Conservation (phyloP, 2,797 vertebrate species). For the Sardinella longiceps region DNA sequence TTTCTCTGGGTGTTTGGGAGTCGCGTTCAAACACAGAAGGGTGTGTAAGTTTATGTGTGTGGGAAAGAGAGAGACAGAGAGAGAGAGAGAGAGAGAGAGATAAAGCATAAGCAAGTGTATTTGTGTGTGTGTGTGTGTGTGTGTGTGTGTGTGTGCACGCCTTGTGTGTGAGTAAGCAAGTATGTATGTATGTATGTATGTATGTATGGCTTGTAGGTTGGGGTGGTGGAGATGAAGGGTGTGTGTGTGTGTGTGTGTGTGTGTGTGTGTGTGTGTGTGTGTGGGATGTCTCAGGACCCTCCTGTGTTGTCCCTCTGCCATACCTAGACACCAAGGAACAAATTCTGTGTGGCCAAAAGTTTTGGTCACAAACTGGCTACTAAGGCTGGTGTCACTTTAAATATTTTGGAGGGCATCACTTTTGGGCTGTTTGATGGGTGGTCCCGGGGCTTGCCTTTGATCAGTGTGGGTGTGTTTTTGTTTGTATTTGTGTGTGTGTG, state of each 20-base stretch:
- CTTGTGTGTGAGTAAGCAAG: not conserved
- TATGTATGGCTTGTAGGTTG: too few relatives aligned
- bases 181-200: not conserved
- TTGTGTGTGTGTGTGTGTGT: constrained; percentile 43
- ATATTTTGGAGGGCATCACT: not conserved
- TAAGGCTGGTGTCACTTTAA: not conserved
- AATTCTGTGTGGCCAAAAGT: constrained; percentile 1
- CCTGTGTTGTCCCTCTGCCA: not conserved
- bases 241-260: not conserved
- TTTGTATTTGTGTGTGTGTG: not conserved
- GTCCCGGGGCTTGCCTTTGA: not conserved
- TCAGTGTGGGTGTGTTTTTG: not conserved
- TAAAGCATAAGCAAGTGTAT: not conserved
- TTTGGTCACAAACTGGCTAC: not conserved
- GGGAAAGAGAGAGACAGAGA: constrained; percentile 41
- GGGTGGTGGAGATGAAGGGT: too few relatives aligned
- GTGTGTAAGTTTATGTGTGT: constrained; percentile 62
- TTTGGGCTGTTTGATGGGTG: constrained; percentile 4
- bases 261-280: not conserved
- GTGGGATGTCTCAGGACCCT: not conserved
- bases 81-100: too few relatives aligned
- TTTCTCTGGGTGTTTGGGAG: constrained; percentile 72
- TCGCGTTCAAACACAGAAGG: constrained; percentile 47
- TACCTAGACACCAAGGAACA: not conserved
- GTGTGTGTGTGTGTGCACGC: too few relatives aligned